Evolutionary conservation across 2,113 vertebrate genomes (phyloP), one percentile per base, ranked within the genome.

Genomic region (Leptosomus discolor): DNA sequence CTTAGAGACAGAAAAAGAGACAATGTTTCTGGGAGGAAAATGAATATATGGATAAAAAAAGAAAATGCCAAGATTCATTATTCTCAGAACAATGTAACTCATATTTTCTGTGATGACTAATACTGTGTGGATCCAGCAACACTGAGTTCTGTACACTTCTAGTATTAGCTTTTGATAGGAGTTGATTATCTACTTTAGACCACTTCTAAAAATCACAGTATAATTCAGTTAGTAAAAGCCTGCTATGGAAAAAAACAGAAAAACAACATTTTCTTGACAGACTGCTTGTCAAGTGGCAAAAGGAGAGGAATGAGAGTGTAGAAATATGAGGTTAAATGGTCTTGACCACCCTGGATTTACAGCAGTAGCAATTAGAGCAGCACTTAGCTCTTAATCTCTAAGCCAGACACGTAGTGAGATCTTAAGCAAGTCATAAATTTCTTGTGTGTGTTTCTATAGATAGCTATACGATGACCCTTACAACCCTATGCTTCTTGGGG

Each of bases 311-410:
- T 11, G 16, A 64, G 54, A 54, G 26, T 67, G 19, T 34, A 89
- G 64, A 92, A 89, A 81, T 41, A 78, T 14, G 30, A 92, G 91
- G 80, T 64, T 84, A 95, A 85, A 94, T 78, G 48, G 39, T 94
- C 71, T 84, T 84, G 80, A 79, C 80, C 50, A 85, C 19, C 7
- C 45, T 92, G 61, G 76, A 91, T 94, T 92, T 96, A 58, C n/a
- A 88, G 65, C 53, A 57, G 61, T 23, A 63, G 51, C 60, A 80
- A 90, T 85, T 70, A 74, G 37, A 94, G 58, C 22, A 91, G 29
- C 53, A 56, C 11, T 96, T 74, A 57, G 18, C 51, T 78, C 39
- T 51, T 92, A 41, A 20, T 86, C 7, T 15, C n/a, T 88, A 51
- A 84, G 27, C 58, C 64, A 67, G 71, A 51, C 64, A 81, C 0